phyloP scores from a whole-genome alignment of 2,888 invertebrate species.

The Carpatolechia fugitivella region DNA sequence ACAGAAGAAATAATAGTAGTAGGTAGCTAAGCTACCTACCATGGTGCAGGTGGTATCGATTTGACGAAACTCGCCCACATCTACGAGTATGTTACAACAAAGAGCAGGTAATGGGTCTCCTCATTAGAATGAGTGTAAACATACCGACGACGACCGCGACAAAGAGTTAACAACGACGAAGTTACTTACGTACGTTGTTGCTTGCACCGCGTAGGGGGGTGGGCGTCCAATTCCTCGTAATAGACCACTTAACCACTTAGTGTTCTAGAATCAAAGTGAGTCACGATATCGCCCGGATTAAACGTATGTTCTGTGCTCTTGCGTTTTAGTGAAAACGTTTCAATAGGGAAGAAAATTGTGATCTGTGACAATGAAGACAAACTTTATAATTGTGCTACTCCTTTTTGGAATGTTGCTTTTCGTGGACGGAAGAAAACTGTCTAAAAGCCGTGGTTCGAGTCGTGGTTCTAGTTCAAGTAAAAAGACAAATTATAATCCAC shows the following conservation, averaged over 20 bases:
- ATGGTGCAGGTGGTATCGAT: neutral
- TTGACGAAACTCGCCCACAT: neutral
- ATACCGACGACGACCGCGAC: no score
- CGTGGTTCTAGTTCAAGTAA: slow-evolving; percentile 49
- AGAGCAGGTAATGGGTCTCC: no score
- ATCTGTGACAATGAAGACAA: slow-evolving; percentile 43
- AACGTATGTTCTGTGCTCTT: slow-evolving; percentile 18
- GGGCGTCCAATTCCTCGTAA: slow-evolving; percentile 43
- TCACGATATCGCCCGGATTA: slow-evolving; percentile 33
- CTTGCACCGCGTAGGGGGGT: slow-evolving; percentile 35
- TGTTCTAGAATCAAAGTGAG: slow-evolving; percentile 55
- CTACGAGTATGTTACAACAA: no score
- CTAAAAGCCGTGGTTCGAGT: slow-evolving; percentile 56
- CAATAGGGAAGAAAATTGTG: slow-evolving; percentile 22
- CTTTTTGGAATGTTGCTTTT: slow-evolving; percentile 37
- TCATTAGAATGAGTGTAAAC: no score
- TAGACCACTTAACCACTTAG: slow-evolving; percentile 41
- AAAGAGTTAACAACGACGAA: no score
- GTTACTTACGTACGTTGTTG: no score
- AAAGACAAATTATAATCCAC: slow-evolving; percentile 52
- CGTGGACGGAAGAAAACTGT: slow-evolving; percentile 54
- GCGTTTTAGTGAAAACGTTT: slow-evolving; percentile 17
- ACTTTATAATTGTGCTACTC: slow-evolving; percentile 37
- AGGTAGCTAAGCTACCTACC: no score
- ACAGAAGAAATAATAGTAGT: no score